phyloP scores from a whole-genome alignment of 2,888 invertebrate genomes.

The Andrena trimmerana region DNA sequence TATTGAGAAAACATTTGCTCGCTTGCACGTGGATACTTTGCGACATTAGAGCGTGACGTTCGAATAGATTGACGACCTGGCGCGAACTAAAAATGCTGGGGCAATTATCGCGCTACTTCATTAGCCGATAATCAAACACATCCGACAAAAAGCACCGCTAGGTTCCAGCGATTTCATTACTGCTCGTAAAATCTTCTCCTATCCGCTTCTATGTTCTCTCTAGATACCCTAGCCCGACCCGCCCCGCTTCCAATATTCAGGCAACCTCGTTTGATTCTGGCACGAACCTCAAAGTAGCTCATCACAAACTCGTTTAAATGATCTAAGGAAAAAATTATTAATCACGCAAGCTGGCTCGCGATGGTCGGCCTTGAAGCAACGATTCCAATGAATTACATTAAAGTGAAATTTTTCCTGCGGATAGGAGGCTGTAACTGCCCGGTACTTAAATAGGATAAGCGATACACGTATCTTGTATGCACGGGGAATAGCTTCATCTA shows the following conservation, averaged over 20 bases:
- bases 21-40: background rate
- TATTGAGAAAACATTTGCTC: slow-evolving; percentile 2
- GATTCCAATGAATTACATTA: slow-evolving; percentile 33
- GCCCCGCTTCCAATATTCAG: slow-evolving; percentile 27
- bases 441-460: slow-evolving; percentile 13
- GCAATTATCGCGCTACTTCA: slow-evolving; percentile 40
- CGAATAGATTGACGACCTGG: slow-evolving; percentile 11
- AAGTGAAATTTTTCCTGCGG: slow-evolving; percentile 18
- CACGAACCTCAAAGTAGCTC: slow-evolving; percentile 36
- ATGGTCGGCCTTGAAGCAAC: slow-evolving; percentile 15
- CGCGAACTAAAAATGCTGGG: slow-evolving; percentile 8
- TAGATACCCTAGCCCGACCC: background rate
- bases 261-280: slow-evolving; percentile 24
- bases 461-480: background rate
- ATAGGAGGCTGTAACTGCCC: background rate
- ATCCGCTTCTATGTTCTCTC: slow-evolving; percentile 17
- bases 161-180: slow-evolving; percentile 22
- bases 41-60: background rate
- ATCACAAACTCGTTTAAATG: slow-evolving; percentile 38
- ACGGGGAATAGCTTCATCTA: slow-evolving; percentile 8
- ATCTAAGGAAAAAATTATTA: slow-evolving; percentile 26
- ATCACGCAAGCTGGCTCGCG: slow-evolving; percentile 27
- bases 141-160: slow-evolving; percentile 31
- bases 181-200: slow-evolving; percentile 30
- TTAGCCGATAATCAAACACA: slow-evolving; percentile 37